These are phyloP conservation scores for Acropternis orthonyx DNA, from an alignment of 2,797 vertebrate species.

Conservation along the genomic window DNA sequence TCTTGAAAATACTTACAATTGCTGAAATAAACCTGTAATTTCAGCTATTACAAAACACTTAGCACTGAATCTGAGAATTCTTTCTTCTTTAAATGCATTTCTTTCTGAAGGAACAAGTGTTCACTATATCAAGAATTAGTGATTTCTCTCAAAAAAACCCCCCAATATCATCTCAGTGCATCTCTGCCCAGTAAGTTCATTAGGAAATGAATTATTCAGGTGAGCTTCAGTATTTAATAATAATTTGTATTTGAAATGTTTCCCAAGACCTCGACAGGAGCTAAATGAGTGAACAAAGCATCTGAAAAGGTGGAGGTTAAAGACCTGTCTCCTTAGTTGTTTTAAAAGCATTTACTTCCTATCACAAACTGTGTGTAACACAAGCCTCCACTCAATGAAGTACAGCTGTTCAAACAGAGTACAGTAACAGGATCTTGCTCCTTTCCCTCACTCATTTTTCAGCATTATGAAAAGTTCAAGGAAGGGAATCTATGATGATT, in stretches of 20 bases:
- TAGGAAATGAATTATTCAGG: slow-evolving; percentile 49
- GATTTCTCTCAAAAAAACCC: background rate
- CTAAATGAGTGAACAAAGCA: slow-evolving; percentile 68
- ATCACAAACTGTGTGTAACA: slow-evolving; percentile 80
- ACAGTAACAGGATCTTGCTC: slow-evolving; percentile 72
- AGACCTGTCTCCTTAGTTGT: slow-evolving; percentile 75
- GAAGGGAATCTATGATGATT: slow-evolving; percentile 64
- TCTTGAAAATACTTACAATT: background rate
- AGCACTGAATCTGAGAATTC: background rate
- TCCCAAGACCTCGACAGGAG: slow-evolving; percentile 69
- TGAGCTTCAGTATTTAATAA: slow-evolving; percentile 35
- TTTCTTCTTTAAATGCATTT: slow-evolving; percentile 3
- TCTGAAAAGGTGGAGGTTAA: slow-evolving; percentile 77
- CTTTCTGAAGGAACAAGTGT: background rate
- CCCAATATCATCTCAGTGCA: background rate
- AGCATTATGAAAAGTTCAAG: slow-evolving; percentile 70
- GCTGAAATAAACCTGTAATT: background rate
- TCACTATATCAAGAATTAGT: background rate
- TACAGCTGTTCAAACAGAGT: slow-evolving; percentile 91
- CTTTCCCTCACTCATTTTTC: slow-evolving; percentile 64
- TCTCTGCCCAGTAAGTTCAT: slow-evolving; percentile 18
- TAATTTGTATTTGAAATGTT: slow-evolving; percentile 52
- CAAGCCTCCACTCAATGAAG: slow-evolving; percentile 74
- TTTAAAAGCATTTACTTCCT: slow-evolving; percentile 84
- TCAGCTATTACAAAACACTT: background rate